Conservation (phyloP, 2,888 invertebrate species). For the Drosophila diplacantha region DNA sequence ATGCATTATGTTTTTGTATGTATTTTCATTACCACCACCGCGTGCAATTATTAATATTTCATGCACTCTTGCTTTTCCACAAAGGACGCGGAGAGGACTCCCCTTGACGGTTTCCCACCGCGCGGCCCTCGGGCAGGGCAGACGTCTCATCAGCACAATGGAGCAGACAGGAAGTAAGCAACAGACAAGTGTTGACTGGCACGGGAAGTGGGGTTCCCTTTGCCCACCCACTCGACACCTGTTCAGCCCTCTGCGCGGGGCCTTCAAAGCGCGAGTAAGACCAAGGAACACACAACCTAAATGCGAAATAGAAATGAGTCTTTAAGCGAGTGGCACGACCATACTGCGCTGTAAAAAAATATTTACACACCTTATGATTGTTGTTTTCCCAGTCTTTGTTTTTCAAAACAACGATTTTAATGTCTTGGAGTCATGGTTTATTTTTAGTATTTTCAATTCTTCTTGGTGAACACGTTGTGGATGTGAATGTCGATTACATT, state of each 20-base stretch:
- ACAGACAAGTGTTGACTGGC: slow-evolving; percentile 27
- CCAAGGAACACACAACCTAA: slow-evolving; percentile 47
- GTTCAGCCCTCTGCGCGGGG: slow-evolving; percentile 13
- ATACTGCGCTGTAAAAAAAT: neutral
- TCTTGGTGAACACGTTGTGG: no score
- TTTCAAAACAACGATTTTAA: neutral
- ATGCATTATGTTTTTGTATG: slow-evolving; percentile 59
- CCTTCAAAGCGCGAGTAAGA: slow-evolving; percentile 27
- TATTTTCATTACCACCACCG: slow-evolving; percentile 68
- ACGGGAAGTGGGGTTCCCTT: neutral
- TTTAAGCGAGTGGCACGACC: slow-evolving; percentile 13
- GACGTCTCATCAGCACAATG: slow-evolving; percentile 51
- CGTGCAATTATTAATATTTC: slow-evolving; percentile 71
- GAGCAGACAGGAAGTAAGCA: slow-evolving; percentile 54
- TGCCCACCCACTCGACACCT: slow-evolving; percentile 17
- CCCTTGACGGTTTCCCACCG: slow-evolving; percentile 3
- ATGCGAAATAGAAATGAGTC: slow-evolving; percentile 46
- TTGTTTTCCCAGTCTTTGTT: no score
- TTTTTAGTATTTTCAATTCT: no score
- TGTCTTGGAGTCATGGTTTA: neutral
- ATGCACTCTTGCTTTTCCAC: slow-evolving; percentile 52
- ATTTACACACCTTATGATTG: neutral
- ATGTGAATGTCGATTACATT: no score
- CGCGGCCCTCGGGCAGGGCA: slow-evolving; percentile 19
- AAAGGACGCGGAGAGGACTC: slow-evolving; percentile 9